Base-by-base conservation (phyloP, 2,113 vertebrate genomes). In the Centropus bengalensis region DNA sequence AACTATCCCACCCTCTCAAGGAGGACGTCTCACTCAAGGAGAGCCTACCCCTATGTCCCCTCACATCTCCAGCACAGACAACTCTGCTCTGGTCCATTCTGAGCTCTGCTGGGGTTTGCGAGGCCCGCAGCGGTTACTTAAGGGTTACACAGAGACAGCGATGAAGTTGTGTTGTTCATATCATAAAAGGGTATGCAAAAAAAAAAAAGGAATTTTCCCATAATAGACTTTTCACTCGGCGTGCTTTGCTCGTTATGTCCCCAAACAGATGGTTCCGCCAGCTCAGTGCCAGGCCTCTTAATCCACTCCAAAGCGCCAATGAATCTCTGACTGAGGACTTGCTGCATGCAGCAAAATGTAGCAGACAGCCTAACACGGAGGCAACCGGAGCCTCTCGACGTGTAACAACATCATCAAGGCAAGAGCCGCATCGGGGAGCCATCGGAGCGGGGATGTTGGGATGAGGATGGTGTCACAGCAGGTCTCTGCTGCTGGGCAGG, bases 181-280 rank as follows among this genome's bases (percentile, higher is more conserved):
- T 10, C 60, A 71, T 63, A 67, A 73, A 91, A 79, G 49, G 69
- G 44, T 8, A 45, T 17, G 51, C 23, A 64, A 51, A 75, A 89
- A 84, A 56, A 32, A 59, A 52, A 52, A 54, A 54, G 42, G 42
- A 80, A 30, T 49, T 80, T 91, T 90, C 78, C 78, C 68, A 15
- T 54, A 78, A 91, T 8, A 89, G 93, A 56, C 77, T 86, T 92
- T 44, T 82, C 66, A 52, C 33, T 91, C 2, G 0, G 45, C 0
- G 1, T 0, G 15, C 26, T 79, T 38, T 69, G 86, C 80, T 82
- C 5, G 0, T 5, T 4, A 26, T 68, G 44, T 80, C 90, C 75
- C 79, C 40, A 64, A 80, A 63, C 82, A 96, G 92, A 93, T 93
- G 97, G 94, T 84, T 68, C 42, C 0, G 4, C 66, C 80, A 95